Evolutionary conservation across 2,113 vertebrate genomes (phyloP), one percentile per base, ranked within the genome.

Genomic region (Centropus bengalensis): DNA sequence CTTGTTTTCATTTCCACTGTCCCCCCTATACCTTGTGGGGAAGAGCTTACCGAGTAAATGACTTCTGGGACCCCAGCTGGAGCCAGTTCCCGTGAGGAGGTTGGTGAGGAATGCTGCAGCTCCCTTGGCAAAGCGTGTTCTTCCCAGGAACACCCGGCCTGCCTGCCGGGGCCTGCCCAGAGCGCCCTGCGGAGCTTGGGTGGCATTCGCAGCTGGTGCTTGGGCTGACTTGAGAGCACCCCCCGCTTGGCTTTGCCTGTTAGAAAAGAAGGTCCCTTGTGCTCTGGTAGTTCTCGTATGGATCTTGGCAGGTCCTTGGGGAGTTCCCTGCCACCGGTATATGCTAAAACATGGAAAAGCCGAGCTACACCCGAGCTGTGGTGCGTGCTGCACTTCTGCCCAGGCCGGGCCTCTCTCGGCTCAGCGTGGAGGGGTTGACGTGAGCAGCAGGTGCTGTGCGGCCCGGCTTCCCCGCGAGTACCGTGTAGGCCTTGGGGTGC

Each of bases 141-240:
- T 86, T 92, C 55, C 69, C 76, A 70, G 86, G 78, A 90, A 40
- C 74, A 76, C 78, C 73, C 38, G 81, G 38, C 0, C 0, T 49
- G 84, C 95, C 74, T 93, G 96, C 55, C 42, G 32, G 71, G 93
- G 51, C 93, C 86, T 94, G 96, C 81, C 16, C 32, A 1, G 4
- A 12, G 17, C 71, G 73, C 40, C 84, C 92, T 82, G 47, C 92
- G 81, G 32, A 55, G 51, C 51, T 82, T 77, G 95, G 87, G 87
- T 95, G 95, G 26, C 94, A 75, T 86, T 92, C 42, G 6, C 1
- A 5, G 26, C 49, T 28, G 68, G n/a, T 1, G n/a, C 5, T 87
- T 96, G 94, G 88, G 67, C 77, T 51, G 42, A 94, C 86, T 92
- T 96, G 88, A 94, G 96, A 96, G 96, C 26, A 0, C 14, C 64